phyloP scores from a whole-genome alignment of 2,797 vertebrate species.

The Gymnopithys bicolor region DNA sequence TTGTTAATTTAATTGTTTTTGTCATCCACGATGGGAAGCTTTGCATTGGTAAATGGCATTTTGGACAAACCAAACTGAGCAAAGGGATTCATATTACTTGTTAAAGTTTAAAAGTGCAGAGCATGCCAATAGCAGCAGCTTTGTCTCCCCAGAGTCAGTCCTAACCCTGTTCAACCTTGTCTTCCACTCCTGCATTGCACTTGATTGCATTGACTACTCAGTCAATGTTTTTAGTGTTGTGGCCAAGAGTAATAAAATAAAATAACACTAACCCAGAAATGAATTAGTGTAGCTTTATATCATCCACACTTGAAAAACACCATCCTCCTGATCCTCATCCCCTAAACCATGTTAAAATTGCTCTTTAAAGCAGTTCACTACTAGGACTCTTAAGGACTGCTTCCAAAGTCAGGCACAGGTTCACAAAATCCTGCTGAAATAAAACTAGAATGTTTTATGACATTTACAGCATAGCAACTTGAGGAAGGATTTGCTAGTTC shows the following conservation, averaged over 20 bases:
- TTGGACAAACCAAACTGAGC: not conserved
- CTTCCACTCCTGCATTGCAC: not conserved
- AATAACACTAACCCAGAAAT: not conserved
- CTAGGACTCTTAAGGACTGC: not conserved
- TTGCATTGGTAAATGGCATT: not conserved
- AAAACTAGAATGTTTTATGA: constrained; percentile 52
- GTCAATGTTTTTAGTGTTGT: not conserved
- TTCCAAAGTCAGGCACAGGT: constrained; percentile 27
- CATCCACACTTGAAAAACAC: not conserved
- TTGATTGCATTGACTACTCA: not conserved
- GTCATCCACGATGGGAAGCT: not conserved
- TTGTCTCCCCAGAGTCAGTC: not conserved
- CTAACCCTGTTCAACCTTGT: not conserved
- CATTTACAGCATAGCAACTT: constrained; percentile 49
- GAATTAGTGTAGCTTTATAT: not conserved
- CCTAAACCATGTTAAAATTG: not conserved
- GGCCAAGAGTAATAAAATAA: not conserved
- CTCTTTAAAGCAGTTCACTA: not conserved
- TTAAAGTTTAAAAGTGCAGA: not conserved
- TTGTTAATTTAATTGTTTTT: not conserved
- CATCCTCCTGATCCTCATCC: not conserved
- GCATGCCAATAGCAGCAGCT: not conserved
- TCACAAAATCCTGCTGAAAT: constrained; percentile 43
- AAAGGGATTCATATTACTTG: not conserved
- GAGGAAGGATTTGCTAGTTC: constrained; percentile 31